phyloP scores from a whole-genome alignment of 2,113 vertebrate species.

The Tricholaema leucomelas region DNA sequence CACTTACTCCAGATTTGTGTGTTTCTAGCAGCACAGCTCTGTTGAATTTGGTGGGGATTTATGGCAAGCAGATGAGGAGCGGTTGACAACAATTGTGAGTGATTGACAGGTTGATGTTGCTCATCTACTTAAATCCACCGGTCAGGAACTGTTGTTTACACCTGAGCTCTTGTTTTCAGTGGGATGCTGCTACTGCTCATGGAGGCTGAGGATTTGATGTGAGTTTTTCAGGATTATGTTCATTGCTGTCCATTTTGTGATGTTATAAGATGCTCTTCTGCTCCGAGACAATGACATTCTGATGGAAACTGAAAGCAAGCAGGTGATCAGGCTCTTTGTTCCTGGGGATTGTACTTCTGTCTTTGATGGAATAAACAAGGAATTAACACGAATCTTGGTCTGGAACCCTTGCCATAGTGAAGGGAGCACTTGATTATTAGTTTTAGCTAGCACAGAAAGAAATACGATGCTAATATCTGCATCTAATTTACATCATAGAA shows the following conservation, averaged over 20 bases:
- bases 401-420: background rate
- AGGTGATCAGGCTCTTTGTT: background rate
- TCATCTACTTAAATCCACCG: background rate
- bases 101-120: background rate
- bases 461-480: background rate
- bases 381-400: accelerated
- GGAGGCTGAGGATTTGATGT: background rate
- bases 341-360: background rate
- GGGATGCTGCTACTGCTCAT: background rate
- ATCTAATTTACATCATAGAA: background rate
- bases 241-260: background rate
- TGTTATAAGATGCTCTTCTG: background rate
- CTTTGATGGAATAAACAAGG: background rate
- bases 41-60: background rate
- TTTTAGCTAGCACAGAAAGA: background rate
- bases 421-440: background rate
- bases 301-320: background rate
- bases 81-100: background rate
- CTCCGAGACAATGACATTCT: background rate
- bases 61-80: background rate
- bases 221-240: background rate
- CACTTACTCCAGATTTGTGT: accelerated
- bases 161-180: background rate
- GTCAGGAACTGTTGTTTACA: background rate
- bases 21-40: background rate